A percentile compares a stretch with the other conserved stretches of the same genome.
Conservation (phyloP, 1,140 invertebrate genomes). For the Drosophila hydei region DNA sequence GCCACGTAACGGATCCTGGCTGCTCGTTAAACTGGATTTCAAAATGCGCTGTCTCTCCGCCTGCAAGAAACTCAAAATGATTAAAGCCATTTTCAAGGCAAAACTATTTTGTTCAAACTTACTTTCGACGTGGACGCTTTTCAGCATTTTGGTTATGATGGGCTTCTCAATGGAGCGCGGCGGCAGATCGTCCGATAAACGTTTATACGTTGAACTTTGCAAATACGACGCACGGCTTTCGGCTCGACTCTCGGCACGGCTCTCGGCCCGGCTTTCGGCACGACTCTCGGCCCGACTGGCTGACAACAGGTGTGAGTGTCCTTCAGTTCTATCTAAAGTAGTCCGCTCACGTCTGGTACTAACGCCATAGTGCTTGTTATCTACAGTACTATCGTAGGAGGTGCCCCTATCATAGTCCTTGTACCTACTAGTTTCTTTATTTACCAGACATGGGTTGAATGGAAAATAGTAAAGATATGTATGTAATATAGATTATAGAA, state of each 20-base stretch:
- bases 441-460: background rate
- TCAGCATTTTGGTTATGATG: slow-evolving; percentile 89
- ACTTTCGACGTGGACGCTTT: slow-evolving; percentile 91
- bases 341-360: slow-evolving; percentile 65
- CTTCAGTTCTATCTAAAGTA: slow-evolving; percentile 61
- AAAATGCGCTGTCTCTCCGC: slow-evolving; percentile 93
- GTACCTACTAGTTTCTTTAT: slow-evolving; percentile 50
- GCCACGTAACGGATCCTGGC: slow-evolving; percentile 90
- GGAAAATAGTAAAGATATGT: background rate
- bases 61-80: slow-evolving; percentile 83
- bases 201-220: slow-evolving; percentile 56
- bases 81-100: background rate
- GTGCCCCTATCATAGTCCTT: slow-evolving; percentile 71
- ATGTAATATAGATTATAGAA: background rate
- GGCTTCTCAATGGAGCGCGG: slow-evolving; percentile 84
- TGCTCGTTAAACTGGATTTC: slow-evolving; percentile 90
- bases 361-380: slow-evolving; percentile 54
- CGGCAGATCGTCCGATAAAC: slow-evolving; percentile 55
- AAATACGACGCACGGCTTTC: slow-evolving; percentile 56
- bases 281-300: slow-evolving; percentile 66
- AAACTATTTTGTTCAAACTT: slow-evolving; percentile 84
- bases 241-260: background rate
- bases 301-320: slow-evolving; percentile 53
- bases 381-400: slow-evolving; percentile 72
- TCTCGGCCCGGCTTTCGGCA: slow-evolving; percentile 31